A percentile compares a stretch with the other conserved stretches of the same genome.
Evolutionary conservation across 2,113 vertebrate genomes (phyloP).

Genomic region (Poeciliopsis occidentalis): DNA sequence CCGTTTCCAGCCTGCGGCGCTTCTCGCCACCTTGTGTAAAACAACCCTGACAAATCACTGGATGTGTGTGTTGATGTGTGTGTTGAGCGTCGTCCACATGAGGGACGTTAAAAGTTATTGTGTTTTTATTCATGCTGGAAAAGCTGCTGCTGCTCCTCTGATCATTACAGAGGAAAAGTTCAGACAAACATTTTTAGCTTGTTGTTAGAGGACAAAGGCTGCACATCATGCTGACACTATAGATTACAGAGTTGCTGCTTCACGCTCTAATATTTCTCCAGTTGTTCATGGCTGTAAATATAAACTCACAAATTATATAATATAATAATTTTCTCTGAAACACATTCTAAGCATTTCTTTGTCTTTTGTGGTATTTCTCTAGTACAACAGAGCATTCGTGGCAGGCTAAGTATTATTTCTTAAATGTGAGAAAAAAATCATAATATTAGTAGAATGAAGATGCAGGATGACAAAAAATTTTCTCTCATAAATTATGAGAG

Average conservation of each 20-base stretch:
- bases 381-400: no score
- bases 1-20: no score
- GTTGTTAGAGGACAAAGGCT: slow-evolving; percentile 51
- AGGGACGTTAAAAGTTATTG: slow-evolving; percentile 22
- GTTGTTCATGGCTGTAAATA: slow-evolving; percentile 33
- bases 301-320: not conserved
- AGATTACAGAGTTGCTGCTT: slow-evolving; percentile 45
- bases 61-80: not conserved
- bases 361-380: no score
- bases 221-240: slow-evolving; percentile 61
- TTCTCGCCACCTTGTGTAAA: no score
- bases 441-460: no score
- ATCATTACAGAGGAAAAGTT: slow-evolving; percentile 21
- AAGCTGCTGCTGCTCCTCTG: no score
- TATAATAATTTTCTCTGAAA: no score
- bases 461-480: no score
- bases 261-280: slow-evolving; percentile 1
- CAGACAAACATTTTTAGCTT: slow-evolving; percentile 46
- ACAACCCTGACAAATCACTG: slow-evolving; percentile 6
- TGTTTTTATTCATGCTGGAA: slow-evolving; percentile 21
- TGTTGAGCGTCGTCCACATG: not conserved
- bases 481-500: no score
- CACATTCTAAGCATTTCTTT: no score
- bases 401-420: no score
- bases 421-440: no score